phyloP scores from a whole-genome alignment of 2,797 vertebrate species.

The Macropus fuliginosus region DNA sequence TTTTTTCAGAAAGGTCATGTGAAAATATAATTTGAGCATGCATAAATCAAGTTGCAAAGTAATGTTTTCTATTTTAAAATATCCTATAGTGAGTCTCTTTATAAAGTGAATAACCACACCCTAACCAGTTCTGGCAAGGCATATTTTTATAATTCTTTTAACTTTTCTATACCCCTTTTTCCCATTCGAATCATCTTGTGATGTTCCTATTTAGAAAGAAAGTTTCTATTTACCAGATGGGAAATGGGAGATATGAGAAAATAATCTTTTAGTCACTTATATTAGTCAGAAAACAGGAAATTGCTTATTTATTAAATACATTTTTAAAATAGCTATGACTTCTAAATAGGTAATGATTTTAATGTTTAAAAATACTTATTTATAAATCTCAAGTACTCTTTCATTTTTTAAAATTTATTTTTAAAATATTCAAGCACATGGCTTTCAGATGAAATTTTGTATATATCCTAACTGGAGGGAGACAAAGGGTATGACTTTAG shows the following conservation, averaged over 20 bases:
- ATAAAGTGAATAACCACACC: not conserved
- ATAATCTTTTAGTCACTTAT: not conserved
- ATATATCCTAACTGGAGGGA: not conserved
- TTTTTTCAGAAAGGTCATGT: not conserved
- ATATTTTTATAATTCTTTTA: not conserved
- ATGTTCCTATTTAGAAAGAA: conserved; percentile 11
- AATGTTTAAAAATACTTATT: not conserved
- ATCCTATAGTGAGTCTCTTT: not conserved
- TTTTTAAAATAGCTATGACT: not conserved
- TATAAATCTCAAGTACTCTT: not conserved
- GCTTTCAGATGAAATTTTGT: not conserved
- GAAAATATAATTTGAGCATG: not conserved
- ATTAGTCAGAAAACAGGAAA: conserved; percentile 20
- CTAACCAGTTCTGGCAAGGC: not conserved
- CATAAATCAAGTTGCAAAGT: not conserved
- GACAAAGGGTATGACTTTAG: not conserved
- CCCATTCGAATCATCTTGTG: not conserved
- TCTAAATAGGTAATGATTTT: conserved; percentile 4
- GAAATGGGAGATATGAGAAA: conserved; percentile 2
- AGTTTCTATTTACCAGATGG: not conserved
- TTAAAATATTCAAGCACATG: not conserved
- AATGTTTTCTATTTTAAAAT: not conserved
- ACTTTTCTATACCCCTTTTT: not conserved
- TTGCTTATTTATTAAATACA: not conserved
- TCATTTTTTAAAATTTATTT: not conserved